phyloP scores from a whole-genome alignment of 2,888 invertebrate genomes.

The Eubasilissa splendida region DNA sequence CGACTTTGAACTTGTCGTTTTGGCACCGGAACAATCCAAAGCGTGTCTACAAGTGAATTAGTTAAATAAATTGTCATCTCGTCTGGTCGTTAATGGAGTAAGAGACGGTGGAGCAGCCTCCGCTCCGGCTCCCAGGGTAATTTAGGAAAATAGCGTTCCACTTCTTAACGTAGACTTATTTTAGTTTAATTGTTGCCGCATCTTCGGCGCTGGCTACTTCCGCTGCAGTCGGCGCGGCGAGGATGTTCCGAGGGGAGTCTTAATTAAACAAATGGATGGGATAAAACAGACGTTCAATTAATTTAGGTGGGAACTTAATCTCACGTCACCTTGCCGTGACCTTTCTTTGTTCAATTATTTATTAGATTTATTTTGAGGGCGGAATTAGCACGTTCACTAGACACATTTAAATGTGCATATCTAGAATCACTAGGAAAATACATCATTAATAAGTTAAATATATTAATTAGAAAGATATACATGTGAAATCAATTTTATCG shows the following conservation, averaged over 20 bases:
- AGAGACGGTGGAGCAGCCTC: neutral
- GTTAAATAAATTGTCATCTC: constrained; percentile 45
- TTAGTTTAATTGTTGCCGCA: constrained; percentile 27
- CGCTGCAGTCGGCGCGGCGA: neutral
- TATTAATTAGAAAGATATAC: no score
- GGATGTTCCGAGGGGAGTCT: constrained; percentile 9
- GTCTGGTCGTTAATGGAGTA: constrained; percentile 47
- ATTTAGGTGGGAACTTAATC: constrained; percentile 31
- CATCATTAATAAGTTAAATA: no score
- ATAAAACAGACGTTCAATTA: constrained; percentile 19
- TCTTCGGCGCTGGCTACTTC: constrained; percentile 24
- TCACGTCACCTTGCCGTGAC: neutral
- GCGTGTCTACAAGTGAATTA: constrained; percentile 32
- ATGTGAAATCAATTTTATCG: no score
- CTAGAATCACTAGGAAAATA: no score
- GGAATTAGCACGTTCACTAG: no score
- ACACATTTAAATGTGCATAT: no score
- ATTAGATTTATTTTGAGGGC: no score
- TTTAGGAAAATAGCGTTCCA: constrained; percentile 48
- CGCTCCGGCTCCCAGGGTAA: constrained; percentile 45
- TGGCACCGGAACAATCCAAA: constrained; percentile 20
- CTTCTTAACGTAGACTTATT: constrained; percentile 23
- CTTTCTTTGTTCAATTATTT: no score
- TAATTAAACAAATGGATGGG: constrained; percentile 3
- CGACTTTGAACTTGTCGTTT: constrained; percentile 35